Base-by-base conservation (phyloP, 1,140 invertebrate species). In the Brachionus angularis region DNA sequence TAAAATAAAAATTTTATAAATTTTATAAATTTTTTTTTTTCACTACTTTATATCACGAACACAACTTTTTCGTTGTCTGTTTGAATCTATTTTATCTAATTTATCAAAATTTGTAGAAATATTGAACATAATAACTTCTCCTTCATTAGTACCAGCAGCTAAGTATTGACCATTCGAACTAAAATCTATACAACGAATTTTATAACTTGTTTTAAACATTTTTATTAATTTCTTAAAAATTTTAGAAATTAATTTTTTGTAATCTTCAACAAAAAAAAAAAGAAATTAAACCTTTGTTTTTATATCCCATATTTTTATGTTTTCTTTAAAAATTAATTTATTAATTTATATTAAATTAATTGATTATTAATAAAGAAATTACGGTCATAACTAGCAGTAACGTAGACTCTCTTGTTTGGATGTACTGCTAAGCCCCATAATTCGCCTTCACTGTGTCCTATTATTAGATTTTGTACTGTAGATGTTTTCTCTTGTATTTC, bases 311-410 rank as follows among this genome's bases (percentile, higher is more conserved):
- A 81, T 50, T 55, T 71, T 50, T 10, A 71, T 52, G 25, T 55
- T 46, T 8, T 31, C 67, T 47, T 2, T 12, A 47, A 27, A 49
- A 29, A 64, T 61, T 27, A 12, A 34, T 61, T 44, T 44, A 16
- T 44, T 34, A 61, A 44, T 23, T 25, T 8, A 42, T 2, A 31
- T 1, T 2, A 27, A 47, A 27, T 23, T 16, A 5, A 8, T 36
- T 55, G 21, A 18, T 34, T 34, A 1, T 46, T 21, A 50, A 47
- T 14, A 44, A 78, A 73, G 7, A 79, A 73, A 4, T 77, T 78
- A n/a, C 79, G 77, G 76, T 82, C 81, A 72, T 78, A 80, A 55
- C 80, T 78, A 16, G 77, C 78, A 7, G 80, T 81, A 42, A 78
- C 75, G 74, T 78, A 81, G 36, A 75, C 74, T n/a, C 76, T 64